Percentiles rank a stretch among this genome's conserved stretches.
phyloP scores from a whole-genome alignment of 2,797 vertebrate species.

The Tarsius wallacei region DNA sequence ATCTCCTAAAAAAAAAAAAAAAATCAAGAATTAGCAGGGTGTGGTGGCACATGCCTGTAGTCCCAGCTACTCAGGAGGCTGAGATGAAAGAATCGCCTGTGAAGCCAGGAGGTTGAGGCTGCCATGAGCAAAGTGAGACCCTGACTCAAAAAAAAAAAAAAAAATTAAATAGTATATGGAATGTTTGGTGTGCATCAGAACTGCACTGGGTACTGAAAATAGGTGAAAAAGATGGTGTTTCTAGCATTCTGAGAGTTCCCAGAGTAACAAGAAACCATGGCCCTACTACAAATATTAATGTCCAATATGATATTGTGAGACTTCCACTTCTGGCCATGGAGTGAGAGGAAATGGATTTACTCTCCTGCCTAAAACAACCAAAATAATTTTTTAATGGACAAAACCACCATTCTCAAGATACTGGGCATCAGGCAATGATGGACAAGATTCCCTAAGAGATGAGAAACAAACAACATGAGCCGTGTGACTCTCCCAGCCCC shows the following conservation, averaged over 20 bases:
- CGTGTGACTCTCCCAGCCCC: accelerated
- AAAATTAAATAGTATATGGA: background rate
- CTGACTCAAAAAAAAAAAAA: background rate
- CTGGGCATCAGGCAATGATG: background rate
- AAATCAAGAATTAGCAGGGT: background rate
- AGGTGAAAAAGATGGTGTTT: background rate
- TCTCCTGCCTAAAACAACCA: background rate
- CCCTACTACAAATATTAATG: background rate
- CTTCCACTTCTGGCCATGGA: background rate
- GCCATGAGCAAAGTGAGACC: background rate
- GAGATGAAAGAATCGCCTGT: background rate
- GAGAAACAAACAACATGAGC: too few species aligned
- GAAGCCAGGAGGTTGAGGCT: background rate
- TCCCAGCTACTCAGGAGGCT: background rate
- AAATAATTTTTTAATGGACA: background rate
- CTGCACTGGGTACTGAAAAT: background rate
- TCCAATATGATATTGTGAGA: background rate
- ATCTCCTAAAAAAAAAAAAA: background rate
- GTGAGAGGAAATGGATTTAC: background rate
- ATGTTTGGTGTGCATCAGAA: too few species aligned
- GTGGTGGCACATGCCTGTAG: background rate
- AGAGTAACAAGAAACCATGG: background rate
- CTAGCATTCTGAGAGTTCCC: background rate
- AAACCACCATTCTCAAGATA: background rate
- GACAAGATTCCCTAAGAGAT: background rate